Evolutionary conservation across 2,797 vertebrate genomes (phyloP), one percentile per base, ranked within the genome.

Genomic region (Dipus sagitta): DNA sequence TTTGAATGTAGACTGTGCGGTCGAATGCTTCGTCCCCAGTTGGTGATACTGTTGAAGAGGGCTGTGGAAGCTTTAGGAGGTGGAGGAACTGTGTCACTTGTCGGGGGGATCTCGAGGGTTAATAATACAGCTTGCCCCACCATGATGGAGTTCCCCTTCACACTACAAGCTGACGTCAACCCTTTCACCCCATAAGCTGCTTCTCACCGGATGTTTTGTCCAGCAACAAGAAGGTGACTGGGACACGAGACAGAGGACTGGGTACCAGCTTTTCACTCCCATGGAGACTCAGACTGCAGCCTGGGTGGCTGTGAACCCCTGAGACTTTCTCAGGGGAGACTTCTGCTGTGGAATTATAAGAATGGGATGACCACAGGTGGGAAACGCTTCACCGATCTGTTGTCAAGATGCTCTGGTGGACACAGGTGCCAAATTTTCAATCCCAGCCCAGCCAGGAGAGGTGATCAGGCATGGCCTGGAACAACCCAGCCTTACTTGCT

Each of bases 331-430:
- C 70, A 26, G 38, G 30, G 72, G 30, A 60, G 13, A 14, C 1
- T 28, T 58, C 17, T 78, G 54, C 64, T 3, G 20, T 28, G 42
- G n/a, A 20, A 21, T 18, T 28, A 0, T 13, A 30, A 60, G 28
- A 11, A 3, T 8, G 8, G 34, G 34, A n/a, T 26, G 2, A 32
- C 13, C 23, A 18, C 10, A 17, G 1, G 17, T 2, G 13, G 10
- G 28, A 8, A 54, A 42, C 15, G 52, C 24, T 38, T 74, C 21
- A 26, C 58, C 70, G 38, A 67, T 30, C 13, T 5, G 2, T 6
- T 18, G 38, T 62, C 68, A 72, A 76, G n/a, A 14, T 18, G 10
- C 17, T 67, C 8, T 21, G 11, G 10, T n/a, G 78, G 75, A 80
- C 62, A 42, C 0, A 1, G 26, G 15, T 1, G 12, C 12, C 32